phyloP scores from a whole-genome alignment of 2,888 invertebrate species.

The Coleophora deauratella region DNA sequence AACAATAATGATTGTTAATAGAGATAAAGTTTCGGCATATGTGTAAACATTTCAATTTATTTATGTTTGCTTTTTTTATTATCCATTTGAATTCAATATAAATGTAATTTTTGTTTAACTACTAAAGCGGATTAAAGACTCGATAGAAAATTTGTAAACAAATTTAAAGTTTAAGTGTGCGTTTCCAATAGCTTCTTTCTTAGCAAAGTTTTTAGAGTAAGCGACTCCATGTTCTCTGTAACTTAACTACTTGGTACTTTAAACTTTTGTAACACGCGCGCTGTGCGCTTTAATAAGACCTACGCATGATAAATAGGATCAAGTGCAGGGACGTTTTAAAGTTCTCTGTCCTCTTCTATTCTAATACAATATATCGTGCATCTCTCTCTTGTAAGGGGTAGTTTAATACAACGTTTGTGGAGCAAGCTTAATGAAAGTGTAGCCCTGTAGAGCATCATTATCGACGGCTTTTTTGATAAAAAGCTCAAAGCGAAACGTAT shows the following conservation, averaged over 20 bases:
- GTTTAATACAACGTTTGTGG: constrained; percentile 45
- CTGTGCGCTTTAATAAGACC: constrained; percentile 67
- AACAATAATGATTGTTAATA: constrained; percentile 16
- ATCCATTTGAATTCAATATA: not conserved
- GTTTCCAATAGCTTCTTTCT: not conserved
- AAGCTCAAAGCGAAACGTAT: constrained; percentile 58
- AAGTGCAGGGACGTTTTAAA: constrained; percentile 38
- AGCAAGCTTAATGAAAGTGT: constrained; percentile 64
- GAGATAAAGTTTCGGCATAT: not conserved
- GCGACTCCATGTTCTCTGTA: constrained; percentile 37
- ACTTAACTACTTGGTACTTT: constrained; percentile 31
- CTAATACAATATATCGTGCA: constrained; percentile 20
- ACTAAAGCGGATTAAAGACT: too few species aligned
- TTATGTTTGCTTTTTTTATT: not conserved
- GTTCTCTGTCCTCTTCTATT: constrained; percentile 28
- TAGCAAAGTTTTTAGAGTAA: constrained; percentile 9
- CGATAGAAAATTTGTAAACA: too few species aligned
- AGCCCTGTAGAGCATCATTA: constrained; percentile 53
- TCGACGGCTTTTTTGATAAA: constrained; percentile 60
- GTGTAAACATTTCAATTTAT: not conserved
- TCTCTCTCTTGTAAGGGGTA: constrained; percentile 32
- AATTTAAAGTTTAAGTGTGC: too few species aligned
- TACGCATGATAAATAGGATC: constrained; percentile 67
- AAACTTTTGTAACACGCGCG: constrained; percentile 49
- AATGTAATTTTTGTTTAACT: not conserved